These are phyloP conservation scores for Pachyuromys duprasi DNA, from an alignment of 2,797 vertebrate species.

Conservation along the genomic window DNA sequence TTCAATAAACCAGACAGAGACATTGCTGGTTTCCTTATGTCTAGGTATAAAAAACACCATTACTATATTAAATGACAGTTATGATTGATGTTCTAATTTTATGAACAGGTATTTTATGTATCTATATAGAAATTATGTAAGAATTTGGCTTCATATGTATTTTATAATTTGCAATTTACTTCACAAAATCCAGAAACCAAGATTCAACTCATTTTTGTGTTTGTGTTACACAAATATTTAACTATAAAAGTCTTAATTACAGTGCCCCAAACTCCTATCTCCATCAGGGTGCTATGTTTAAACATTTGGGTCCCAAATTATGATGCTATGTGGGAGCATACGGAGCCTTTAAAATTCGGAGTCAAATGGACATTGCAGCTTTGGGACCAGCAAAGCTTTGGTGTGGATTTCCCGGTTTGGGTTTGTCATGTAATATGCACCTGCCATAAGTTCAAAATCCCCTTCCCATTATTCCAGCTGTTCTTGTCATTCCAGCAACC, in stretches of 20 bases:
- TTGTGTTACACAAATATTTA: not conserved
- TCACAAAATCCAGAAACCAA: not conserved
- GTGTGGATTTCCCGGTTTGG: not conserved
- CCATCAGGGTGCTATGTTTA: not conserved
- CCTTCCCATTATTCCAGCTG: not conserved
- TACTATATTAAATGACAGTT: not conserved
- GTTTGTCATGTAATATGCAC: not conserved
- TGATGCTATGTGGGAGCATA: not conserved
- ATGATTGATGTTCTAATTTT: not conserved
- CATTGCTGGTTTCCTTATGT: not conserved
- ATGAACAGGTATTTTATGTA: not conserved
- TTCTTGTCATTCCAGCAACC: not conserved
- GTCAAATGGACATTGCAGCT: not conserved
- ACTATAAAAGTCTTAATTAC: not conserved
- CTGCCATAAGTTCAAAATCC: not conserved
- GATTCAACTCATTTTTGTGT: not conserved
- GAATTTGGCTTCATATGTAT: not conserved
- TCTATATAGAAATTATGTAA: not conserved
- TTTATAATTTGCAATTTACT: slow-evolving; percentile 1
- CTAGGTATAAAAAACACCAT: not conserved
- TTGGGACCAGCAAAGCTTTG: not conserved
- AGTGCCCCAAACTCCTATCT: too few species aligned
- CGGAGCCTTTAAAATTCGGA: not conserved
- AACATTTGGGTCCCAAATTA: not conserved
- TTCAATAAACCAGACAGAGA: not conserved